A percentile compares a stretch with the other conserved stretches of the same genome.
phyloP scores from a whole-genome alignment of 2,888 invertebrate genomes.

The Cremastinae sp. region DNA sequence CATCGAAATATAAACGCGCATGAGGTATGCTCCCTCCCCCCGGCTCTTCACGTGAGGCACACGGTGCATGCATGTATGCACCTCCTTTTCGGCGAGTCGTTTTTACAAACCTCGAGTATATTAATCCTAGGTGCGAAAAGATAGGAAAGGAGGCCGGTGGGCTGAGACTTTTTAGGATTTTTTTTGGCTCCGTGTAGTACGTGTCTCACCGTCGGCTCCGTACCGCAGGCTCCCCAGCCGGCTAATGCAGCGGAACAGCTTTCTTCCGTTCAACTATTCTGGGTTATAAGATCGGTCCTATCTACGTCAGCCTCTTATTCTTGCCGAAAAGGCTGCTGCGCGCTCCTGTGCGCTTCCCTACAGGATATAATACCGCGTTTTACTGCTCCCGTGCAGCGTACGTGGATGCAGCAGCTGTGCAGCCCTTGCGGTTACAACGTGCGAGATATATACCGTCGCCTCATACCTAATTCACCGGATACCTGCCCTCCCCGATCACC shows the following conservation, averaged over 20 bases:
- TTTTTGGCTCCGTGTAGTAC: background rate
- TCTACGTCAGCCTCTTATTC: constrained; percentile 43
- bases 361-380: constrained; percentile 26
- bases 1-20: too few species aligned
- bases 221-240: too few species aligned
- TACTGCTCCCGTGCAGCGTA: constrained; percentile 19
- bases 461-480: constrained; percentile 46
- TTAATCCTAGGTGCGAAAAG: constrained; percentile 46
- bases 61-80: background rate
- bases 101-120: background rate
- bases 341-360: background rate
- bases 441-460: constrained; percentile 33
- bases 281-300: constrained; percentile 28
- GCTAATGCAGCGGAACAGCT: constrained; percentile 23
- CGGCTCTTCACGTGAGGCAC: too few species aligned
- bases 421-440: constrained; percentile 33
- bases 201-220: too few species aligned
- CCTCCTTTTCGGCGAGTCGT: too few species aligned
- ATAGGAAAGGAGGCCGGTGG: too few species aligned
- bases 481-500: constrained; percentile 11
- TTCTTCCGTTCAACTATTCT: constrained; percentile 24
- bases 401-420: constrained; percentile 39
- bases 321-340: constrained; percentile 5
- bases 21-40: too few species aligned
- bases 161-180: too few species aligned